phyloP scores from a whole-genome alignment of 1,140 invertebrate species.

The Phymorhynchus buccinoides region DNA sequence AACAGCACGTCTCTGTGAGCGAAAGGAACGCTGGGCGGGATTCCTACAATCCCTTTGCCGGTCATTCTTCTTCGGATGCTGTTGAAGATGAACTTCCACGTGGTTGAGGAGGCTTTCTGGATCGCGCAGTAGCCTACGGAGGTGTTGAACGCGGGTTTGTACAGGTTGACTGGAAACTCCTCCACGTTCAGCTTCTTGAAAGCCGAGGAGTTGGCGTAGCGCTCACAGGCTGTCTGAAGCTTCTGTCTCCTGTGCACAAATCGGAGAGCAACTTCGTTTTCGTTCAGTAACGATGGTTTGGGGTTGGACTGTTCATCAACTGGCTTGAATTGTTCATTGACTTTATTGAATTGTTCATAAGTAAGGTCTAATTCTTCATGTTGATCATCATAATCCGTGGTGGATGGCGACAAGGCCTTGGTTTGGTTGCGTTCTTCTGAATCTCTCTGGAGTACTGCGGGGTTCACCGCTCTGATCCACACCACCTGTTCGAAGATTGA shows the following conservation, averaged over 20 bases:
- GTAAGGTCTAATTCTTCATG: not conserved
- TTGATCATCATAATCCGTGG: not conserved
- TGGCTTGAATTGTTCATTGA: not conserved
- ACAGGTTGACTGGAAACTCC: not conserved
- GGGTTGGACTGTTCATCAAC: not conserved
- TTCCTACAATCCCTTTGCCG: not conserved
- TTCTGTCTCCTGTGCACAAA: not conserved
- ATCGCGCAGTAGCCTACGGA: constrained; percentile 54
- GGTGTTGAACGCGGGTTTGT: not conserved
- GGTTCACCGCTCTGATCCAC: too few relatives aligned
- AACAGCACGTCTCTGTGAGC: constrained; percentile 29
- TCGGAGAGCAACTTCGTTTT: not conserved
- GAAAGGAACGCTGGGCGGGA: not conserved
- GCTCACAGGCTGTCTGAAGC: not conserved
- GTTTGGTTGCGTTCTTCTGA: not conserved
- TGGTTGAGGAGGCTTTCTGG: constrained; percentile 63
- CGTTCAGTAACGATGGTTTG: not conserved
- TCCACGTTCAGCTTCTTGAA: not conserved
- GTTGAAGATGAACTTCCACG: constrained; percentile 60
- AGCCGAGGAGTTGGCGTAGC: not conserved
- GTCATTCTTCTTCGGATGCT: constrained; percentile 25
- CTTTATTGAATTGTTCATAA: not conserved
- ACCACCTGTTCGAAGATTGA: too few relatives aligned
- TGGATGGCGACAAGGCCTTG: not conserved
- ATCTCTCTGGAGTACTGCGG: too few relatives aligned